These are phyloP conservation scores for Mechanitis mazaeus DNA, from an alignment of 2,888 invertebrate genomes.

Conservation along the genomic window DNA sequence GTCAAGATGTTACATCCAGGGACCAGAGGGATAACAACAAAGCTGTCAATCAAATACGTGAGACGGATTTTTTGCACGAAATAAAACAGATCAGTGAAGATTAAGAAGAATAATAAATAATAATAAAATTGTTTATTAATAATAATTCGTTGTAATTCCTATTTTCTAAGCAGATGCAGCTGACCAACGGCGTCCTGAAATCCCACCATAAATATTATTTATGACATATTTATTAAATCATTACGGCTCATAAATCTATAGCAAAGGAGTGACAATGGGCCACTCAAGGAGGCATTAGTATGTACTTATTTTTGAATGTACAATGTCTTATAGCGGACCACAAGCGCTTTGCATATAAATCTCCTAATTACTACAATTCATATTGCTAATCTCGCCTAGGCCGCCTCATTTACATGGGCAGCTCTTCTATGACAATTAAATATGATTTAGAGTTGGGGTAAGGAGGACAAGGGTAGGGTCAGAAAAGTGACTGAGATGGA, in stretches of 20 bases:
- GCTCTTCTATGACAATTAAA: slow-evolving; percentile 53
- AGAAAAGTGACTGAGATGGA: slow-evolving; percentile 13
- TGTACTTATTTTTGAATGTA: slow-evolving; percentile 61
- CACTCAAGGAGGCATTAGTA: slow-evolving; percentile 63
- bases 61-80: slow-evolving; percentile 22
- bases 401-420: slow-evolving; percentile 61
- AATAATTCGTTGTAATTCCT: not conserved
- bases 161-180: slow-evolving; percentile 29
- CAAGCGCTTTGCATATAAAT: slow-evolving; percentile 75
- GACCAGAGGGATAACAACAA: slow-evolving; percentile 33
- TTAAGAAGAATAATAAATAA: no score
- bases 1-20: slow-evolving; percentile 31
- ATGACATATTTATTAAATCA: slow-evolving; percentile 65
- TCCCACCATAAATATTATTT: slow-evolving; percentile 61
- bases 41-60: slow-evolving; percentile 33
- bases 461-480: slow-evolving; percentile 37
- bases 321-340: slow-evolving; percentile 60
- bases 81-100: not conserved
- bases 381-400: slow-evolving; percentile 63
- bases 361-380: slow-evolving; percentile 72
- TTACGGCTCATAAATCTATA: slow-evolving; percentile 64
- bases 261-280: slow-evolving; percentile 55
- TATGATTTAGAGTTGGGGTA: slow-evolving; percentile 61
- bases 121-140: no score
- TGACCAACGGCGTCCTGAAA: slow-evolving; percentile 34